These are phyloP conservation scores for Nixonia krombeini DNA, from an alignment of 1,140 invertebrate genomes.

Conservation along the genomic window DNA sequence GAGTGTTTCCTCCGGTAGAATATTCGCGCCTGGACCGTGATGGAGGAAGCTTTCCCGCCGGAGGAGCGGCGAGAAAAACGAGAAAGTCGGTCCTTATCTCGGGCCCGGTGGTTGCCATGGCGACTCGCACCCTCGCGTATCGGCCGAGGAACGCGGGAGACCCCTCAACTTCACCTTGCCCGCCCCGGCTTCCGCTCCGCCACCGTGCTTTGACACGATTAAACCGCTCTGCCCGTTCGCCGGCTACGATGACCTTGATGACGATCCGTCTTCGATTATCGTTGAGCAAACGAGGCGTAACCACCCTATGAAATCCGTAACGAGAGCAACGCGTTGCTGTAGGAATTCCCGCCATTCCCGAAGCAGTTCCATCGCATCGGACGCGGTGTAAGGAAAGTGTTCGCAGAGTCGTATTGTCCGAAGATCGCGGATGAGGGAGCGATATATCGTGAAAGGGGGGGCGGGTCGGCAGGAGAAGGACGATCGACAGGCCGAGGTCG, in stretches of 20 bases:
- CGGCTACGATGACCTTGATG: neutral
- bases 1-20: no score
- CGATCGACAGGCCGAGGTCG: constrained; percentile 41
- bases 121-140: constrained; percentile 27
- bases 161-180: neutral
- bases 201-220: constrained; percentile 34
- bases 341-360: no score
- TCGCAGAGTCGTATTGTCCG: no score
- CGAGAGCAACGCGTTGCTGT: no score
- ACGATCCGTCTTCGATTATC: no score
- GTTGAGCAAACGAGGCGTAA: neutral
- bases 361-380: no score
- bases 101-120: constrained; percentile 29
- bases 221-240: constrained; percentile 28
- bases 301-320: no score
- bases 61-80: constrained; percentile 15
- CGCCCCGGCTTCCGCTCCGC: constrained; percentile 28
- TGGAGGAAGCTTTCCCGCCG: no score
- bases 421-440: constrained; percentile 25
- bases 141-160: neutral
- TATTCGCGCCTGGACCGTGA: no score
- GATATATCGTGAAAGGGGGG: no score
- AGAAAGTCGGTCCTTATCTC: constrained; percentile 34
- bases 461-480: no score
- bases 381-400: no score